A percentile compares a stretch with the other conserved stretches of the same genome.
These are phyloP conservation scores for Serilophus lunatus DNA, from an alignment of 2,113 vertebrate species.

Conservation along the genomic window DNA sequence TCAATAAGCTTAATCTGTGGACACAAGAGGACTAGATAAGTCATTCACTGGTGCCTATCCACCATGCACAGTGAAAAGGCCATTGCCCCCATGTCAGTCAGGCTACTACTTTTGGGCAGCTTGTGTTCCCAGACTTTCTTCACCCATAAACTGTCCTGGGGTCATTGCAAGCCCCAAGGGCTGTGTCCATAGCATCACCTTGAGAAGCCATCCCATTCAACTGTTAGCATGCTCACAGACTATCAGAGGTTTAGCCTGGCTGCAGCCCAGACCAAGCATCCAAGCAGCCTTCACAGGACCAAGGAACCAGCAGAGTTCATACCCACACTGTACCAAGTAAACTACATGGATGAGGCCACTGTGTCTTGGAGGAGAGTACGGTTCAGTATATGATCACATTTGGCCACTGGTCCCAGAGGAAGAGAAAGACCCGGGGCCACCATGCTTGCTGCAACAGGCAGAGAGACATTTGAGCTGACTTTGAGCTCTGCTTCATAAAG, in stretches of 20 bases:
- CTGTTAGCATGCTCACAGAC: accelerated
- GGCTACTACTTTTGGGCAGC: neutral
- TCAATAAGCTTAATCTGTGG: neutral
- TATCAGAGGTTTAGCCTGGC: neutral
- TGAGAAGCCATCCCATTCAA: neutral
- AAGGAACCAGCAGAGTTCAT: neutral
- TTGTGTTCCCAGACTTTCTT: neutral
- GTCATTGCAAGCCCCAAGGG: neutral
- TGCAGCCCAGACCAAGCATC: neutral
- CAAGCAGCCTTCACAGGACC: neutral
- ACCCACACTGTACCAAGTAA: neutral
- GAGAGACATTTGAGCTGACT: neutral
- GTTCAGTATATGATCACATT: neutral
- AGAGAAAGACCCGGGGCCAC: neutral
- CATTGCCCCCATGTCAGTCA: neutral
- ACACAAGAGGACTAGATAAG: neutral
- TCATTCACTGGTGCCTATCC: neutral
- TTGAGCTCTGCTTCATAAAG: neutral
- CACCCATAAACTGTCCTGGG: neutral
- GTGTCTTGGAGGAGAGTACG: neutral
- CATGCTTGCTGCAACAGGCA: neutral
- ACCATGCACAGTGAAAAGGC: accelerated
- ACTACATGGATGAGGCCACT: neutral
- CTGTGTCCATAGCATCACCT: neutral
- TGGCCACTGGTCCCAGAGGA: neutral